Conservation (phyloP, 2,888 invertebrate species). For the Ochlodes sylvanus region DNA sequence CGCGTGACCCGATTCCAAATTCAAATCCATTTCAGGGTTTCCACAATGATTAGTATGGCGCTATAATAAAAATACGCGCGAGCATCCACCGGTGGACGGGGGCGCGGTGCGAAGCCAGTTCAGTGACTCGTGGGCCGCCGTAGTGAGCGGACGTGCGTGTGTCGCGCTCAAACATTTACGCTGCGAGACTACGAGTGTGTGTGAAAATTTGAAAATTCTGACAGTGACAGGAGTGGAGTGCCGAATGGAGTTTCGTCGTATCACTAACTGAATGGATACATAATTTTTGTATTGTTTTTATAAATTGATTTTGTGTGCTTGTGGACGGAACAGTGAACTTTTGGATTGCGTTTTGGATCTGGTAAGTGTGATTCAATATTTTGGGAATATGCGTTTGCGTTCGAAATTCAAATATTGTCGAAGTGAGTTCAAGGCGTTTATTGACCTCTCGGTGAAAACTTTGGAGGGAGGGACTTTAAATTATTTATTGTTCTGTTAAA, state of each 20-base stretch:
- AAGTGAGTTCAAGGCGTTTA: constrained; percentile 6
- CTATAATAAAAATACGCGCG: constrained; percentile 67
- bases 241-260: constrained; percentile 44
- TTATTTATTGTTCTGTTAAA: background rate
- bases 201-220: constrained; percentile 37
- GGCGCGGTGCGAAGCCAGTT: constrained; percentile 61
- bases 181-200: constrained; percentile 52
- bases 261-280: constrained; percentile 48
- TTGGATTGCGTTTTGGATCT: constrained; percentile 82
- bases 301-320: constrained; percentile 57
- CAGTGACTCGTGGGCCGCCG: constrained; percentile 77
- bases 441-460: constrained; percentile 27
- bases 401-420: constrained; percentile 11
- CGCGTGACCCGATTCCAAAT: constrained; percentile 74
- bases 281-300: constrained; percentile 51
- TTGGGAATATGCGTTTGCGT: constrained; percentile 18
- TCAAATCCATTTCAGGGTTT: constrained; percentile 62
- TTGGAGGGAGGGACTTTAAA: background rate
- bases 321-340: constrained; percentile 71
- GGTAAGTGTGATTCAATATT: constrained; percentile 58
- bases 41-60: constrained; percentile 70
- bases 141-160: constrained; percentile 55
- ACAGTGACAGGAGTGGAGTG: constrained; percentile 74
- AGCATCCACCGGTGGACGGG: constrained; percentile 63
- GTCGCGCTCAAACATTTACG: constrained; percentile 36